phyloP scores from a whole-genome alignment of 1,140 invertebrate species.

The Drosophila suzukii region DNA sequence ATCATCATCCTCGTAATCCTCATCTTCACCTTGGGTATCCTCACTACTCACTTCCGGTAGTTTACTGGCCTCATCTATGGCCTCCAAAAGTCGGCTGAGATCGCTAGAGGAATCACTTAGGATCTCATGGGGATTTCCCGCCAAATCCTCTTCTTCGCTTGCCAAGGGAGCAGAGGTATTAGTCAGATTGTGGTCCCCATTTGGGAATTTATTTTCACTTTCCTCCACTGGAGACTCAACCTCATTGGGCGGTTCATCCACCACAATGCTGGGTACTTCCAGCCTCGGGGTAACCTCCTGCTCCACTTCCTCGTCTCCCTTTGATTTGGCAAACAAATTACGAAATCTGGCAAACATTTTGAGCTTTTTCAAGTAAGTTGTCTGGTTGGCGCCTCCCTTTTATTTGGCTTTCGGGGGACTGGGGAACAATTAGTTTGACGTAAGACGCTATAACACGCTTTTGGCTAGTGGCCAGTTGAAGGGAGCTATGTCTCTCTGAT shows the following conservation, averaged over 20 bases:
- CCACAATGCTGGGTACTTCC: conserved; percentile 60
- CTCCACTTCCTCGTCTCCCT: conserved; percentile 42
- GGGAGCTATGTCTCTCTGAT: conserved; percentile 35
- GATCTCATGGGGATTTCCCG: conserved; percentile 6
- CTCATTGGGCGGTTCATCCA: conserved; percentile 39
- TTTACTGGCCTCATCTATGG: conserved; percentile 53
- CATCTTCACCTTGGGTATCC: conserved; percentile 35
- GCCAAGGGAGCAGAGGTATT: conserved; percentile 50
- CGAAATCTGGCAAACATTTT: conserved; percentile 82
- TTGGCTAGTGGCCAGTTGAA: conserved; percentile 66
- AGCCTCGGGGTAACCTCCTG: background rate
- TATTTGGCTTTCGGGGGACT: background rate
- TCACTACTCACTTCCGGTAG: conserved; percentile 52
- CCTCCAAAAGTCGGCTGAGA: conserved; percentile 56
- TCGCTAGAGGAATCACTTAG: conserved; percentile 57
- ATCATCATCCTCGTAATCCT: conserved; percentile 48
- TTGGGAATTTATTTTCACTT: conserved; percentile 3
- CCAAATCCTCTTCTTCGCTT: conserved; percentile 61
- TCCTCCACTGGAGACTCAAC: conserved; percentile 1
- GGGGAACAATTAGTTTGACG: conserved; percentile 62
- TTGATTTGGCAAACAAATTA: conserved; percentile 78
- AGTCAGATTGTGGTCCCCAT: conserved; percentile 5
- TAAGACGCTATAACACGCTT: conserved; percentile 65
- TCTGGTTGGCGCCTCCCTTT: conserved; percentile 20
- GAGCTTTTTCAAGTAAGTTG: background rate